Base-by-base conservation (phyloP, 2,888 invertebrate genomes). In the Pristionchus mayeri region DNA sequence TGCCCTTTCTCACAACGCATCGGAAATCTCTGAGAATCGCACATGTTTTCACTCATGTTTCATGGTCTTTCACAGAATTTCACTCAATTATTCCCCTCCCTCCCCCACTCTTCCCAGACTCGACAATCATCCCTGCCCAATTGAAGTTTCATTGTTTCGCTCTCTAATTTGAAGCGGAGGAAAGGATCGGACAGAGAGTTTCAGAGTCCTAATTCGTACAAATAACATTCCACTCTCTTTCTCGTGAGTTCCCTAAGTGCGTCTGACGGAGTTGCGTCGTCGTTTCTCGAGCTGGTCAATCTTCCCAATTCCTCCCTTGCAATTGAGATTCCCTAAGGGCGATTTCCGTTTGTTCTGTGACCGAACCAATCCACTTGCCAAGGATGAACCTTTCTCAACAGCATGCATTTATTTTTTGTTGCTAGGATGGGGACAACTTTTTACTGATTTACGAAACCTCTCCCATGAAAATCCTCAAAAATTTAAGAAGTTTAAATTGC, bases 211-310 rank as follows among this genome's bases (percentile, higher is more conserved):
- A 71, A 71, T 71, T 71, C 71, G 71, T 2, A 37, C 71, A 44
- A 71, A 71, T 44, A 40, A 21, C n/a, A 44, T 71, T 44, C n/a
- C 40, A 54, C 40, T 9, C 21, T 71, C 44, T 44, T 71, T 34
- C 11, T 71, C 21, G 67, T n/a, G 37, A 24, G 71, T 71, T 71
- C 71, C 16, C 71, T 71, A 44, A 71, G 71, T 71, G 71, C 71
- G 30, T 40, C 24, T 1, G 34, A 44, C n/a, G n/a, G n/a, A 71
- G 40, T 40, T 71, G 40, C 40, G 16, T 16, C 34, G 13, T 6
- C 16, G 34, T 63, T 34, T 63, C 34, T 63, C 30, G n/a, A 11
- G 16, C 34, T 34, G 18, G 63, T 27, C 3, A 34, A 63, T 63
- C 63, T 63, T 34, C 34, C 34, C 18, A 34, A 63, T 63, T 63